Evolutionary conservation across 2,888 invertebrate species (phyloP), one percentile per base, ranked within the genome.

Genomic region (Malthinus flaveolus): DNA sequence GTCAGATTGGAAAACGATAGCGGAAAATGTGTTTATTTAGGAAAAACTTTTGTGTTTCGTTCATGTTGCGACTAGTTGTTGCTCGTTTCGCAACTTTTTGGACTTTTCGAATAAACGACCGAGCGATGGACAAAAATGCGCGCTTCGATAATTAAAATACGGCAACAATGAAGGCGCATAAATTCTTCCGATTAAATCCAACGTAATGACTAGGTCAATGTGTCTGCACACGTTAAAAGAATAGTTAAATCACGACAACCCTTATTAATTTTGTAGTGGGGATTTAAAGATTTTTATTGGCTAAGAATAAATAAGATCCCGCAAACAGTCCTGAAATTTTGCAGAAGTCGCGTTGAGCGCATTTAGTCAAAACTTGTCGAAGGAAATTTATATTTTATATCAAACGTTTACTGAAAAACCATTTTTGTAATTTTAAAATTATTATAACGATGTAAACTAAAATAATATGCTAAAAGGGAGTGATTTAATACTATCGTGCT

Each of bases 221-320:
- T 71, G 72, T 73, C 71, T 71, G 67, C 66, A 68, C 68, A 71
- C 62, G 59, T 66, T 65, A 64, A 67, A 65, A 58, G 65, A 61
- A 68, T 67, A 70, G 71, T 68, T 71, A 67, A 72, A 72, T 71
- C 72, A 70, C 70, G 66, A 63, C 69, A 69, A 65, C 70, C 62
- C 68, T 64, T 51, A 61, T 59, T 45, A 58, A 49, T 58, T 60
- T 59, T 61, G 49, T 53, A 42, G 56, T 49, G 68, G 71, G 64
- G 73, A 71, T 68, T 54, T 53, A 56, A 36, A 49, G 39, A 51
- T 64, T 66, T 60, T 61, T 49, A 75, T 75, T 75, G 74, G 75
- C 66, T 62, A 71, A 75, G 73, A 73, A 39, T 50, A 51, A 54
- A 56, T 57, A 65, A 66, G 61, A 66, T 66, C 61, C 63, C 56